Evolutionary conservation across 2,113 vertebrate genomes (phyloP), one percentile per base, ranked within the genome.

Genomic region (Nibea albiflora): DNA sequence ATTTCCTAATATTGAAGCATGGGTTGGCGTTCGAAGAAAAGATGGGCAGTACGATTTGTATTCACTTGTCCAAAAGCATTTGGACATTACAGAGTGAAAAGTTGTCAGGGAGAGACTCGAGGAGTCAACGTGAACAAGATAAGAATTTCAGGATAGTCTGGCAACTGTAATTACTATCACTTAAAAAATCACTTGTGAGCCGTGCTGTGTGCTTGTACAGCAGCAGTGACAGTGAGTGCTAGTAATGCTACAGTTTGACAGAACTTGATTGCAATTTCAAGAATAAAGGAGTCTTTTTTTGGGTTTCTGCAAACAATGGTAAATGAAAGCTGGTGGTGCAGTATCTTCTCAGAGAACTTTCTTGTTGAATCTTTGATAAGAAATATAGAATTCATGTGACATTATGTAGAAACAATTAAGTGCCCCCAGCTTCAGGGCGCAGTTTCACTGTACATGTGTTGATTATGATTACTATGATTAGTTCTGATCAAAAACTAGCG

Each of bases 1-100:
- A 72, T 72, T n/a, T 68, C 79, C 11, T 6, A 31, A 46, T 60
- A 53, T 76, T 71, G 26, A 81, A 73, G 71, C 80, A 44, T 52
- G 63, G 46, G 69, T 49, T 17, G n/a, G 61, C 1, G 22, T 61
- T 35, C 54, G 1, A 16, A 66, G 66, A 16, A 54, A 31, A 46
- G 64, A 65, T 26, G 53, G 49, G 26, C 68, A 52, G 56, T 10
- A 10, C 2, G 10, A 52, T 42, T 69, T 24, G 17, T 61, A 63
- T 35, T 67, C 44, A 8, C 31, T 76, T 52, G 14, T 50, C 35
- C 4, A 58, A 19, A 0, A 42, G 61, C 9, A 9, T 67, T 57
- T 60, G 42, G 16, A 16, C 22, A 73, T 79, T 62, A 58, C 53
- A 64, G 57, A 68, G 39, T 52, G 63, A 64, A 44, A 39, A 47